A percentile compares a stretch with the other conserved stretches of the same genome.
Evolutionary conservation across 2,888 invertebrate genomes (phyloP).

Genomic region (Pocota personata): DNA sequence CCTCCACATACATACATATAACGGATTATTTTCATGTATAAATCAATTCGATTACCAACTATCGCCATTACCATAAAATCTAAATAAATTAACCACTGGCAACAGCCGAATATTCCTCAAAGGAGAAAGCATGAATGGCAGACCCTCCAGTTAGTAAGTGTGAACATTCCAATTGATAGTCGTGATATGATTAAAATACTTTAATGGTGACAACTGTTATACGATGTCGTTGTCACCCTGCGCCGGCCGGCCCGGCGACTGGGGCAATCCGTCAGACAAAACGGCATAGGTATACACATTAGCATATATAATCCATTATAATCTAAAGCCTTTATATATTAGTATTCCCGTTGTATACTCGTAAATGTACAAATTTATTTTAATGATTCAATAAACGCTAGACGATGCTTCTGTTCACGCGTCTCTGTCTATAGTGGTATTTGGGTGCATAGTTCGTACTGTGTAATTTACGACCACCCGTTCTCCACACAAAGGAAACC

Average conservation of each 20-base stretch:
- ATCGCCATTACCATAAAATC: slow-evolving; percentile 54
- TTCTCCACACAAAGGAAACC: slow-evolving; percentile 25
- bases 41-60: slow-evolving; percentile 42
- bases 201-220: slow-evolving; percentile 64
- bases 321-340: slow-evolving; percentile 26
- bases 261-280: slow-evolving; percentile 45
- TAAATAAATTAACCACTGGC: slow-evolving; percentile 49
- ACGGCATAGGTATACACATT: slow-evolving; percentile 39
- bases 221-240: slow-evolving; percentile 48
- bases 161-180: slow-evolving; percentile 66
- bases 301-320: slow-evolving; percentile 44
- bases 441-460: slow-evolving; percentile 29
- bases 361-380: slow-evolving; percentile 45
- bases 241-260: slow-evolving; percentile 15
- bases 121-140: slow-evolving; percentile 62
- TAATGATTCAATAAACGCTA: slow-evolving; percentile 55
- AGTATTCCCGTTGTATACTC: slow-evolving; percentile 32
- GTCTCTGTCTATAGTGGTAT: slow-evolving; percentile 6
- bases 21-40: slow-evolving; percentile 30
- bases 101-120: slow-evolving; percentile 26
- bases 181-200: slow-evolving; percentile 67
- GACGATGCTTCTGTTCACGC: slow-evolving; percentile 34
- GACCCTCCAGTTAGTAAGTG: slow-evolving; percentile 59
- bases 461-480: slow-evolving; percentile 51
- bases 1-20: background rate